Percentiles rank a stretch among this genome's conserved stretches.
Conservation (phyloP, 2,113 vertebrate species). For the Miniopterus natalensis region DNA sequence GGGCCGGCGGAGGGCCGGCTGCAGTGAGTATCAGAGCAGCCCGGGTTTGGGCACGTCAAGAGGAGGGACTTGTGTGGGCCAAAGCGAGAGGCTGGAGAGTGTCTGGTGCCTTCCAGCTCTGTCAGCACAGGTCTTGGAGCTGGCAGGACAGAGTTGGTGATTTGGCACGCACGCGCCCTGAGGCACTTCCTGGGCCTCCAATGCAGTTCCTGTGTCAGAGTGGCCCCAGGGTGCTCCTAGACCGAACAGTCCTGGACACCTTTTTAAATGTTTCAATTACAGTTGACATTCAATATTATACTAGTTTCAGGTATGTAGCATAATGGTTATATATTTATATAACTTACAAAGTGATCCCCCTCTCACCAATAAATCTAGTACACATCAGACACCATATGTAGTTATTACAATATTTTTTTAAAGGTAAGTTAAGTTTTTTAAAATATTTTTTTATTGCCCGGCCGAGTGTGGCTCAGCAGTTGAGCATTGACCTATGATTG, state of each 20-base stretch:
- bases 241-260: neutral
- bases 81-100: neutral
- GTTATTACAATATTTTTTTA: neutral
- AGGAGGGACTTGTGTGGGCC: neutral
- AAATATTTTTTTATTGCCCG: no score
- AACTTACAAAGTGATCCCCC: neutral
- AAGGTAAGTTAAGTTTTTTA: no score
- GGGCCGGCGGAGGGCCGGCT: constrained; percentile 95
- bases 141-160: neutral
- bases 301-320: neutral
- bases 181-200: neutral
- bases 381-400: neutral
- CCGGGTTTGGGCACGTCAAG: fast-evolving
- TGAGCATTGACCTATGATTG: no score
- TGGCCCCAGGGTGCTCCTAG: neutral
- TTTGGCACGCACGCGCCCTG: neutral
- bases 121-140: neutral
- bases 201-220: neutral
- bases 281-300: neutral
- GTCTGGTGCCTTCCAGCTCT: neutral
- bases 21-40: constrained; percentile 89
- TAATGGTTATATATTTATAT: neutral
- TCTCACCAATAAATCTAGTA: neutral
- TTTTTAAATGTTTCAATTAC: neutral
- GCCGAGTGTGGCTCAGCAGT: no score